Evolutionary conservation across 1,140 invertebrate genomes (phyloP).

Genomic region (Asbolus verrucosus): DNA sequence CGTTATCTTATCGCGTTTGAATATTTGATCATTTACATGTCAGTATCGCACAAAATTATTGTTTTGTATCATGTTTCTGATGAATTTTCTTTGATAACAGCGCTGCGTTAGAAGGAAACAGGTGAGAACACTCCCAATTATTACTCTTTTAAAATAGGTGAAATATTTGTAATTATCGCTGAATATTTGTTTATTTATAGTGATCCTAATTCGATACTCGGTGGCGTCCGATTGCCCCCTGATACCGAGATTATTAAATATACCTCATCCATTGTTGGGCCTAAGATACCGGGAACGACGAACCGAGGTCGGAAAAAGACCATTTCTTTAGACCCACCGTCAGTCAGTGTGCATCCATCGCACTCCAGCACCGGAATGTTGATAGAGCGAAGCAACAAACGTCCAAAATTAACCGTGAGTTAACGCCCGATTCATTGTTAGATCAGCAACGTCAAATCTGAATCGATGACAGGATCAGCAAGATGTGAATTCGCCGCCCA

Average conservation of each 20-base stretch:
- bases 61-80: constrained; percentile 31
- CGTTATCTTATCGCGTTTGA: constrained; percentile 42
- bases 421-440: not conserved
- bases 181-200: constrained; percentile 64
- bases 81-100: constrained; percentile 58
- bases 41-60: constrained; percentile 14
- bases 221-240: constrained; percentile 83
- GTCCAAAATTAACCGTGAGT: constrained; percentile 64
- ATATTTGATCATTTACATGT: constrained; percentile 37
- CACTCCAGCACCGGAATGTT: constrained; percentile 63
- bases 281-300: constrained; percentile 83
- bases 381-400: constrained; percentile 69
- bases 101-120: constrained; percentile 73
- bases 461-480: constrained; percentile 50
- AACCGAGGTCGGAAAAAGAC: constrained; percentile 88
- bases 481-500: constrained; percentile 54
- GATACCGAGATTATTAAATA: constrained; percentile 92
- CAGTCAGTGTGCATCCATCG: constrained; percentile 73
- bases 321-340: constrained; percentile 84
- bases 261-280: constrained; percentile 85
- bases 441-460: not conserved
- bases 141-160: no score
- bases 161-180: no score
- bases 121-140: no score
- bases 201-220: constrained; percentile 82